These are phyloP conservation scores for Lordiphosa clarofinis DNA, from an alignment of 1,140 invertebrate genomes.

Conservation along the genomic window DNA sequence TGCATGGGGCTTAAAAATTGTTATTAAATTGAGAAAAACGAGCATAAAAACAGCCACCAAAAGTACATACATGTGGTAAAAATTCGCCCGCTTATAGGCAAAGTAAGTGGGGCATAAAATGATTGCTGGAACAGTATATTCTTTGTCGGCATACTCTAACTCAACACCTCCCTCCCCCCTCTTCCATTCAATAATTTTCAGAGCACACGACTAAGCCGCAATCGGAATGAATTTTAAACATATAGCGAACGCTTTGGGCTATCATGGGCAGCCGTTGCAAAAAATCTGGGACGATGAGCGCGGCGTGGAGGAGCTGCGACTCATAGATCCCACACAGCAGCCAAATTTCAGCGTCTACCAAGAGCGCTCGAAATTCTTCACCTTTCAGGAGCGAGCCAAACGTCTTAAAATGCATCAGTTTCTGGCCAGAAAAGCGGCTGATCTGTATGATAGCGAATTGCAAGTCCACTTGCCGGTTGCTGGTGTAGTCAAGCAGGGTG, in stretches of 20 bases:
- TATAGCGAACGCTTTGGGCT: conserved; percentile 87
- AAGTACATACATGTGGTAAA: too few relatives aligned
- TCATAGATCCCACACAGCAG: conserved; percentile 84
- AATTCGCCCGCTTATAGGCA: too few relatives aligned
- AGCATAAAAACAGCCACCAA: too few relatives aligned
- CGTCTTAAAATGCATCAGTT: conserved; percentile 91
- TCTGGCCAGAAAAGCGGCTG: conserved; percentile 87
- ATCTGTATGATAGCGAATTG: conserved; percentile 81
- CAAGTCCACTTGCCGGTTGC: conserved; percentile 82
- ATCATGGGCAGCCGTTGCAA: conserved; percentile 91
- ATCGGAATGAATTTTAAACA: conserved; percentile 60
- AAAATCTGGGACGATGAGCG: conserved; percentile 91
- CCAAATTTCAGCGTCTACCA: conserved; percentile 87
- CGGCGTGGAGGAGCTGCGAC: conserved; percentile 86
- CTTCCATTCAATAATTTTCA: neutral
- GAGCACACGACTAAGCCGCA: neutral
- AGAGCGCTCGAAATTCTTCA: conserved; percentile 86
- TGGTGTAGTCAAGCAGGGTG: conserved; percentile 35
- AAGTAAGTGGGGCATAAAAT: too few relatives aligned
- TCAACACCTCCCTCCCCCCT: too few relatives aligned
- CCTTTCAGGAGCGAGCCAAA: conserved; percentile 90
- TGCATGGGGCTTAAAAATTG: too few relatives aligned
- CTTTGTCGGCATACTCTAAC: too few relatives aligned
- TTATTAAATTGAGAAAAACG: too few relatives aligned
- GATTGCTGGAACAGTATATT: too few relatives aligned